Base-by-base conservation (phyloP, 2,888 invertebrate species). In the Thalpophila matura region DNA sequence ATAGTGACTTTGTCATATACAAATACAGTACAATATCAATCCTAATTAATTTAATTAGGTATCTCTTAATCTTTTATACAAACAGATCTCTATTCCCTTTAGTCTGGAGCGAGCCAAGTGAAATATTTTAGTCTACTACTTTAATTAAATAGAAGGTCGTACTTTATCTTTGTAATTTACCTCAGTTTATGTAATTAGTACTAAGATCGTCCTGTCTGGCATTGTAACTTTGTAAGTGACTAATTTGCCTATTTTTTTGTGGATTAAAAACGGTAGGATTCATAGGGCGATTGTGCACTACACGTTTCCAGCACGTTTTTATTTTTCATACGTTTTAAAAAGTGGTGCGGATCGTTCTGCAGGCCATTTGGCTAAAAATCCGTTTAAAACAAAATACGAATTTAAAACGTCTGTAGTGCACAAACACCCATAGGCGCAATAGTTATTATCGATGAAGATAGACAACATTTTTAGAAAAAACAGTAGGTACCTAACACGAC, bases 81-180 rank as follows among this genome's bases (percentile, higher is more conserved):
- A 14, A 24, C 3, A 7, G 27, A 24, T 40, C 12, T 26, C 5
- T 26, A 27, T 29, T 50, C 42, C 24, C 16, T 20, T 45, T 20
- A n/a, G 7, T 29, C 66, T 20, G 16, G 4, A 37, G 29, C 18
- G 26, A 29, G 18, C 20, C 3, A 29, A 72, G 49, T 50, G 33
- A 20, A 66, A 16, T 56, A 26, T 45, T 55, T 16, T 6, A 22
- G 16, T 29, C 24, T 14, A 54, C 45, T 49, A 65, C 42, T 43
- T 35, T 55, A 56, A 74, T 73, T 66, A 74, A 50, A 37, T 20
- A 9, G 16, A 22, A 45, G 26, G 56, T 38, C 49, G 43, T 31
- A 43, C 33, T 46, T 37, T 26, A 22, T 51, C 45, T 47, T 42
- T 45, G 38, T 56, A 49, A 47, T 53, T 64, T 33, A 29, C 43